Evolutionary conservation across 2,797 vertebrate genomes (phyloP).

Genomic region (Rhyacichthys aspro): DNA sequence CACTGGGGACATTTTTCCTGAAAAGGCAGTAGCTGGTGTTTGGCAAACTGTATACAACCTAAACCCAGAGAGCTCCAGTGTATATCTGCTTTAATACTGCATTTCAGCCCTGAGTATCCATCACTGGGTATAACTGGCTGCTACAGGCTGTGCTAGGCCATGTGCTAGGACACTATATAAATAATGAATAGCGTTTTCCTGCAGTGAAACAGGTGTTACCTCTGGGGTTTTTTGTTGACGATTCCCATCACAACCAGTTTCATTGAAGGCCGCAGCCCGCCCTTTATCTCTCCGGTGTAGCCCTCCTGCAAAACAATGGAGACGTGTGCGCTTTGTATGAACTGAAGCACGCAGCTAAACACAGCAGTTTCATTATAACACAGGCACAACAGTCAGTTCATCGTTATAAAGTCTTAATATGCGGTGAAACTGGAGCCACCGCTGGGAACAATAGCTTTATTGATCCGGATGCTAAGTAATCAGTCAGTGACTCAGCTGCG

Average conservation of each 20-base stretch:
- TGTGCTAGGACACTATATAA: slow-evolving; percentile 5
- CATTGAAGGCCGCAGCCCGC: slow-evolving; percentile 90
- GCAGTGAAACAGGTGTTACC: slow-evolving; percentile 65
- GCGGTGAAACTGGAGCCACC: slow-evolving; percentile 19
- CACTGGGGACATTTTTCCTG: slow-evolving; percentile 37
- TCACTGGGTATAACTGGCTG: slow-evolving; percentile 15
- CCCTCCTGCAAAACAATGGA: slow-evolving; percentile 80
- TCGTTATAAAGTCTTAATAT: slow-evolving; percentile 12
- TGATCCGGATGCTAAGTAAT: slow-evolving; percentile 30
- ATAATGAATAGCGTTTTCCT: slow-evolving; percentile 1
- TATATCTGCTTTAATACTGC: slow-evolving; percentile 8
- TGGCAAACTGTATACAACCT: slow-evolving; percentile 12
- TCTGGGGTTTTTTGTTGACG: slow-evolving; percentile 86
- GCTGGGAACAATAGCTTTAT: slow-evolving; percentile 60
- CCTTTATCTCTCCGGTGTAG: slow-evolving; percentile 89
- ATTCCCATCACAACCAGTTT: slow-evolving; percentile 89
- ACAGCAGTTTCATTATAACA: background rate
- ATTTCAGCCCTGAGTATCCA: slow-evolving; percentile 3
- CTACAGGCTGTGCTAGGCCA: background rate
- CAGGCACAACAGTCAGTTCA: background rate
- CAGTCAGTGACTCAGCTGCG: slow-evolving; percentile 48
- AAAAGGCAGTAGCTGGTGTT: slow-evolving; percentile 26
- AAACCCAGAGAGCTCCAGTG: slow-evolving; percentile 19
- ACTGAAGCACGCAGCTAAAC: slow-evolving; percentile 21
- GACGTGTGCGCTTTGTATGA: slow-evolving; percentile 4